Conservation (phyloP, 2,113 vertebrate genomes). For the Pachyramphus minor region DNA sequence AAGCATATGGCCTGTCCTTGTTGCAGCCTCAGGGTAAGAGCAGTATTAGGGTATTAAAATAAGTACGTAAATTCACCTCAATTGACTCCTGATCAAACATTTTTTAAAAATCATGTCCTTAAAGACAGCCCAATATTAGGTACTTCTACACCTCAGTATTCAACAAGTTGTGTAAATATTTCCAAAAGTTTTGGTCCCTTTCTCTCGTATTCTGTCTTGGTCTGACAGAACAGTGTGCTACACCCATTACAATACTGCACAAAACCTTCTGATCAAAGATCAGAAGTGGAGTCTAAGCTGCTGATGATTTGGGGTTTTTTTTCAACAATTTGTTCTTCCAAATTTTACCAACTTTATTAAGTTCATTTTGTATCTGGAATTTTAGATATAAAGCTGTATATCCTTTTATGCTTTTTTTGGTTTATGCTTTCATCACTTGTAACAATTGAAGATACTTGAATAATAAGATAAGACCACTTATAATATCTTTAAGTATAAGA, state of each 20-base stretch:
- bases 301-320: not conserved
- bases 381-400: not conserved
- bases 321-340: not conserved
- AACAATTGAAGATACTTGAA: not conserved
- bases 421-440: not conserved
- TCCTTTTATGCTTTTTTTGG: not conserved
- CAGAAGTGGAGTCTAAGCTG: not conserved
- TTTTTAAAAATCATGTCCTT: no score
- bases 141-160: not conserved
- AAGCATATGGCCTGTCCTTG: not conserved
- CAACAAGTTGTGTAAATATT: not conserved
- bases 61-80: not conserved
- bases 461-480: not conserved
- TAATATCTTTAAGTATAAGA: not conserved
- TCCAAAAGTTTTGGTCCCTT: not conserved
- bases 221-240: not conserved
- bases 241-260: not conserved
- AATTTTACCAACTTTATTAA: not conserved
- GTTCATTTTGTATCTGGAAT: not conserved
- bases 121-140: not conserved
- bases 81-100: not conserved
- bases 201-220: not conserved
- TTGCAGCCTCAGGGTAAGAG: not conserved
- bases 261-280: not conserved
- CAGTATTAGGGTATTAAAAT: not conserved